Evolutionary conservation across 37 sponge, comb jelly and placozoan species (phyloP), one percentile per base, ranked within the genome.

Genomic region (Eunapius fragilis): DNA sequence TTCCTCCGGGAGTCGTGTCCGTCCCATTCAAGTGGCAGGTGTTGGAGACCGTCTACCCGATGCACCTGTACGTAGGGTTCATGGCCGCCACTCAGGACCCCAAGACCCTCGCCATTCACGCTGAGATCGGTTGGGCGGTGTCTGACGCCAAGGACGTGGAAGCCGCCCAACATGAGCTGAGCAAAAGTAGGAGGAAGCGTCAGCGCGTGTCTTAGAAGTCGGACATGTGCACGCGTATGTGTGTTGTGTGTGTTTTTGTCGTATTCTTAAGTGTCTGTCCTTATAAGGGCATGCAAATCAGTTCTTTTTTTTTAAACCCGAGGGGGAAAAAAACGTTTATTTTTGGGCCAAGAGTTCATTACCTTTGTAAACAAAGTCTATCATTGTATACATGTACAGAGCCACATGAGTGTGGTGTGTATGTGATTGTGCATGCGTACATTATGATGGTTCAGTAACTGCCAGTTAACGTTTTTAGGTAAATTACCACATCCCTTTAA

Each of bases 61-160:
- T 79, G 80, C 80, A 41, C 24, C 31, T 79, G 30, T 79, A 79
- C 49, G 80, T 48, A 24, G 80, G 80, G 25, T 79, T 79, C 30
- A 79, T 79, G 80, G 80, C 80, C 25, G 80, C 80, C 30, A 79
- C 80, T 7, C 80, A 79, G 41, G 80, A 79, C 80, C 23, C 35
- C 31, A 48, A 79, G 22, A 79, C 80, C 24, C 26, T 79, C 6
- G 80, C 80, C 10, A 79, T 79, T 26, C 80, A 41, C 31, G 47
- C 80, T 0, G 80, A 79, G 80, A 47, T 79, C 41, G 80, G 80
- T 28, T 79, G 80, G 80, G 80, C 80, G 0, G 80, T 79, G 41
- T 38, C 80, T 3, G 50, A 41, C 49, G 30, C 32, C 17, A 73
- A 73, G 31, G 74, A 73, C 32, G 33, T 73, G 31, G 74, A 73